These are phyloP conservation scores for Zosterops pallidus DNA, from an alignment of 2,113 vertebrate species.

Conservation along the genomic window DNA sequence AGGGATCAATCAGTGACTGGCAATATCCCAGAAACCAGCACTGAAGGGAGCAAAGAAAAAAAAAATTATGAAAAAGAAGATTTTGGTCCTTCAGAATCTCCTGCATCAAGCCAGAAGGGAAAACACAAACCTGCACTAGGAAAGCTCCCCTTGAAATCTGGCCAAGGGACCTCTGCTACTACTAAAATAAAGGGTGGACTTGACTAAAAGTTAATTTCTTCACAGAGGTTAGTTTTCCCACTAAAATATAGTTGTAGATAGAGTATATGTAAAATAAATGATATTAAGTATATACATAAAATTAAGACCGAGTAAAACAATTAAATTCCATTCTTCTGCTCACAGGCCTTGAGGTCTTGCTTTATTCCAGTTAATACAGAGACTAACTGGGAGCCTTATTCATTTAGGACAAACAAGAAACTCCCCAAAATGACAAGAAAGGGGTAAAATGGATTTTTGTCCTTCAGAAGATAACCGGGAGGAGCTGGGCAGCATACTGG, in stretches of 20 bases:
- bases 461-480: neutral
- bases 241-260: neutral
- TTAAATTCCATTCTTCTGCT: neutral
- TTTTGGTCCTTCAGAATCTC: neutral
- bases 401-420: neutral
- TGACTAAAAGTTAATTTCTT: neutral
- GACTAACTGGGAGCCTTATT: neutral
- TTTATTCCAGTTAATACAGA: neutral
- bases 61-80: neutral
- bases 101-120: neutral
- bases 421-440: neutral
- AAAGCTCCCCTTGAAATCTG: neutral
- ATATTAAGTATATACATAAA: neutral
- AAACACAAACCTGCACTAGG: neutral
- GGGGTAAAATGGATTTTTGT: neutral
- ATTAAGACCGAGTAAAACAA: neutral
- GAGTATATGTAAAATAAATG: neutral
- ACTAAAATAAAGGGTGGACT: rapidly evolving
- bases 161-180: neutral
- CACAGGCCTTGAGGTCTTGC: neutral
- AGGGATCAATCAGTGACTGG: neutral
- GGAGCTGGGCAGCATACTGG: neutral
- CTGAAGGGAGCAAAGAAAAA: neutral
- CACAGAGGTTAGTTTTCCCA: neutral
- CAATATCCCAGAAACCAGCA: neutral